Evolutionary conservation across 2,797 vertebrate species (phyloP), one percentile per base, ranked within the genome.

Genomic region (Buphagus erythrorhynchus): DNA sequence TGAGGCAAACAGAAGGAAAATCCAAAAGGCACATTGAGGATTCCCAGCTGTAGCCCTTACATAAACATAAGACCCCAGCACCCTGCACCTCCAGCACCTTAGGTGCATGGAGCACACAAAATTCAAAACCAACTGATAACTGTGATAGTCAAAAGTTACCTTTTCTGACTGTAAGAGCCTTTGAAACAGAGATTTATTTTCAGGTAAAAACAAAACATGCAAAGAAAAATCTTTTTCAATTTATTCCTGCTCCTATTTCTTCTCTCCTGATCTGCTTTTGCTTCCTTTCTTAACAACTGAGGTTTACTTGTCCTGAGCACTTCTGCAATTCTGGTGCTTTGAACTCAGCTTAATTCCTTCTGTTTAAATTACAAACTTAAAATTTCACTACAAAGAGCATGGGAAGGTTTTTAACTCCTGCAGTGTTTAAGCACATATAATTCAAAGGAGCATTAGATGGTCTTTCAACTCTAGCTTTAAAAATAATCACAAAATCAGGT

Each of bases 61-160:
- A 19, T 5, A 58, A 86, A 78, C 5, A 4, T 3, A 8, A n/a
- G 0, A 11, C 0, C 9, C 16, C 3, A 1, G 4, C 10, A 13
- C 12, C 16, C 54, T 26, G 15, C 22, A 55, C 16, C 24, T 78
- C 12, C 40, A 80, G n/a, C 1, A 1, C 33, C 42, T 63, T 11
- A 24, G 9, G 19, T 22, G 12, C n/a, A 58, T 3, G 11, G 5
- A 6, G 5, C 31, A 67, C 26, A 17, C 0, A 0, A 49, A 66
- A 66, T 43, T 51, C 36, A 45, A 90, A 62, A 65, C 11, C 55
- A 54, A 3, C 25, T 36, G 25, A 31, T 7, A 71, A 74, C 4
- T 58, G 5, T 2, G 4, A 22, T 15, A 9, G 9, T 5, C 31
- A 58, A 49, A 69, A 42, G 7, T 22, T 80, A 6, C 9, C 42